Base-by-base conservation (phyloP, 2,888 invertebrate genomes). In the Lithophane socia region DNA sequence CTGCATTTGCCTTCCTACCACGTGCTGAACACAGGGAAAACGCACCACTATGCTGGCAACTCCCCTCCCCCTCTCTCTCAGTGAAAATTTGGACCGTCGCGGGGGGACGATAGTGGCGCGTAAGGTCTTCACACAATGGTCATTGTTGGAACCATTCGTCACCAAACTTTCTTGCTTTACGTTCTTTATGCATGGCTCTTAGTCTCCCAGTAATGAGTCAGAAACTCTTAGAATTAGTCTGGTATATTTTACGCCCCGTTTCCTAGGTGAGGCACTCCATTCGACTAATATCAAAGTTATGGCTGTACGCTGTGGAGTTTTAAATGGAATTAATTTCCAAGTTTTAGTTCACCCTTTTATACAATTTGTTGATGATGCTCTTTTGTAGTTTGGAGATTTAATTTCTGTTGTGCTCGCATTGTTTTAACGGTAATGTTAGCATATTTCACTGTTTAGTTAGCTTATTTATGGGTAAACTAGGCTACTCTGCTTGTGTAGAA, bases 141-240 rank as follows among this genome's bases (percentile, higher is more conserved):
- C 24, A 78, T 75, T 75, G 85, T 74, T 90, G 89, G 52, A 47
- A 77, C 78, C 86, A 89, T 89, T 81, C 86, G 82, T 88, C 86
- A 86, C 89, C 87, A 85, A 94, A 93, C 88, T 93, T 93, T 91
- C 91, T 88, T 90, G 88, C 90, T 92, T 91, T 87, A 88, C 85
- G 89, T 91, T 92, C 91, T 92, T 89, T 83, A 87, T 84, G 88
- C 90, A 88, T 83, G 86, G 90, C 91, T 92, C 92, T 93, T 94
- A 94, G 94, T 94, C 91, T 92, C 87, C 73, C 88, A 82, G 91
- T 94, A 94, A 94, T 93, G 93, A 94, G 93, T 91, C 91, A 90
- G 89, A 93, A 94, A 91, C 93, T 93, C 89, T 90, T 86, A 82
- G 78, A 90, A 93, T 92, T 91, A 90, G 89, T 88, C 90, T 87